Evolutionary conservation across 2,888 invertebrate genomes (phyloP).

Genomic region (Creontiades dilutus): DNA sequence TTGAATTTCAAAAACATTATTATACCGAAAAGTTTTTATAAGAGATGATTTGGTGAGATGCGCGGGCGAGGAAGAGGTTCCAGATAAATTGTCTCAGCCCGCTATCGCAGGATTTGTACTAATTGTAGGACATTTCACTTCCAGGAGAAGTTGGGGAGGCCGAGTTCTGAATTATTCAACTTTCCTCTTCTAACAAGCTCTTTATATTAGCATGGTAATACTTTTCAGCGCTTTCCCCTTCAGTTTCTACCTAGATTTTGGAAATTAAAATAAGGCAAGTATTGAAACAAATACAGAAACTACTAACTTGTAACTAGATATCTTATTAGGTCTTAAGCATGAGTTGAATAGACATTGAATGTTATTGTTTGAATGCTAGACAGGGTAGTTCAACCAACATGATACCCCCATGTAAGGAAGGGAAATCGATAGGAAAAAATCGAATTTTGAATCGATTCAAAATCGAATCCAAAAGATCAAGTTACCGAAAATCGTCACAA

Average conservation of each 20-base stretch:
- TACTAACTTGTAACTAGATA: too few species aligned
- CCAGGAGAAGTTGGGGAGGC: conserved; percentile 16
- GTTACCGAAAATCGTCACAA: too few species aligned
- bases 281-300: too few species aligned
- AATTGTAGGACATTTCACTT: conserved; percentile 58
- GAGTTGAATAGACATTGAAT: too few species aligned
- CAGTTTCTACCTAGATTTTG: conserved; percentile 5
- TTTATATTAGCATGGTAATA: conserved; percentile 59
- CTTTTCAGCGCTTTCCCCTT: not conserved
- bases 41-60: conserved; percentile 18
- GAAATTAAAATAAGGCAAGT: not conserved
- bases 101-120: conserved; percentile 51
- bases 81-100: conserved; percentile 55
- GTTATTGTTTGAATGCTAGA: too few species aligned
- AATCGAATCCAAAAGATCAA: too few species aligned
- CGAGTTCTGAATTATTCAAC: conserved; percentile 58
- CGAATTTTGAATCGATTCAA: too few species aligned
- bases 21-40: conserved; percentile 31
- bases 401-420: too few species aligned
- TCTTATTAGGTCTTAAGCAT: too few species aligned
- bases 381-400: too few species aligned
- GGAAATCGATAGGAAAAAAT: too few species aligned
- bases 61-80: conserved; percentile 17
- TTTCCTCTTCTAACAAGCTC: conserved; percentile 49
- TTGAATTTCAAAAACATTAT: conserved; percentile 45